Evolutionary conservation across 2,113 vertebrate genomes (phyloP).

Genomic region (Martes martes): DNA sequence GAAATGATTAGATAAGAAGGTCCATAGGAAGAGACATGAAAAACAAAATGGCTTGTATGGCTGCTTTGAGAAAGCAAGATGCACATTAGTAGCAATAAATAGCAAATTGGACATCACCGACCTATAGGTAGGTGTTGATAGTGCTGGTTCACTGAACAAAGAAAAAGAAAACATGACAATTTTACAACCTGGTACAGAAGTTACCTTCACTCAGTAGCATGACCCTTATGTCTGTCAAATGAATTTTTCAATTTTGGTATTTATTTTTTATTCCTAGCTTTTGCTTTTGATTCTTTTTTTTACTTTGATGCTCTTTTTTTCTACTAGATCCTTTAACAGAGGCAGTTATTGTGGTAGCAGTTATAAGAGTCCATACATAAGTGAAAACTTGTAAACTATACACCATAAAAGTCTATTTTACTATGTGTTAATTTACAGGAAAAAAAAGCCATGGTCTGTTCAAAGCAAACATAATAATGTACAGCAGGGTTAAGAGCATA

Average conservation of each 20-base stretch:
- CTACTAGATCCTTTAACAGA: neutral
- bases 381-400: neutral
- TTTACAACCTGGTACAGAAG: neutral
- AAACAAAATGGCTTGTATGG: neutral
- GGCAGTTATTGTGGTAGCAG: neutral
- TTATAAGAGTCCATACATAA: neutral
- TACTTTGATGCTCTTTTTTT: neutral
- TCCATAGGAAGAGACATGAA: neutral
- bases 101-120: neutral
- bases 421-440: neutral
- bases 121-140: neutral
- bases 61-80: neutral
- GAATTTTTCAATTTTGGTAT: neutral
- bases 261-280: slow-evolving; percentile 19
- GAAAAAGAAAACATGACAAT: neutral
- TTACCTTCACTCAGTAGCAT: neutral
- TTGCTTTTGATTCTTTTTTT: neutral
- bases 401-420: neutral
- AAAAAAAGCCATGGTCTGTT: neutral
- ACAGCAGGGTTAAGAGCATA: neutral
- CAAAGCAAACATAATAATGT: neutral
- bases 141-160: neutral
- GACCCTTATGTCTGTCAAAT: neutral
- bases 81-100: neutral
- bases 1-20: neutral